phyloP scores from a whole-genome alignment of 2,797 vertebrate species.

The Coilia nasus region DNA sequence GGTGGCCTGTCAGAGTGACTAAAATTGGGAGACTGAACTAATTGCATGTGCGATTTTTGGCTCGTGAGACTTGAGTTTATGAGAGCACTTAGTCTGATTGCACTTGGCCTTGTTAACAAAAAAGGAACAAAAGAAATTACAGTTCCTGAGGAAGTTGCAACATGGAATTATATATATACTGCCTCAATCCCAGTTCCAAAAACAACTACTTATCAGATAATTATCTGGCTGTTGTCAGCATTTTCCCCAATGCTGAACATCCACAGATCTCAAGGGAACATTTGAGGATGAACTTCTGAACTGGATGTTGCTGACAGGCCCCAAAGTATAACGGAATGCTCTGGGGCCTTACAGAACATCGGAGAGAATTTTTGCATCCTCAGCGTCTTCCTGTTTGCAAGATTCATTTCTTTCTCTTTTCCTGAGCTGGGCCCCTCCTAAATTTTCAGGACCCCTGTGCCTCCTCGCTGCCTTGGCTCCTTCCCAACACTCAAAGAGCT shows the following conservation, averaged over 20 bases:
- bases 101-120: slow-evolving; percentile 39
- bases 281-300: slow-evolving; percentile 18
- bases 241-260: background rate
- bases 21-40: slow-evolving; percentile 5
- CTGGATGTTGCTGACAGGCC: slow-evolving; percentile 16
- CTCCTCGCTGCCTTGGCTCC: background rate
- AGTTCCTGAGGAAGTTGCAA: slow-evolving; percentile 36
- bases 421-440: slow-evolving; percentile 58
- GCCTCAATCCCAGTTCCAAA: background rate
- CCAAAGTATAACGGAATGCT: slow-evolving; percentile 8
- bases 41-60: slow-evolving; percentile 36
- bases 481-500: slow-evolving; percentile 15
- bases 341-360: slow-evolving; percentile 43
- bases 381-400: slow-evolving; percentile 67
- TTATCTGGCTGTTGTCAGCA: background rate
- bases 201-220: slow-evolving; percentile 28
- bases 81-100: slow-evolving; percentile 42
- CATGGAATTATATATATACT: slow-evolving; percentile 38
- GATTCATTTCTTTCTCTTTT: slow-evolving; percentile 67
- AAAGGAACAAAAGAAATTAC: slow-evolving; percentile 43
- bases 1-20: slow-evolving; percentile 6
- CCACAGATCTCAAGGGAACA: slow-evolving; percentile 7
- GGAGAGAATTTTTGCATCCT: slow-evolving; percentile 54
- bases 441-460: slow-evolving; percentile 38
- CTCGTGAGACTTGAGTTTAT: slow-evolving; percentile 25